These are phyloP conservation scores for Chondrosia reniformis DNA, from an alignment of 37 sponge, comb jelly and placozoan genomes.

Conservation along the genomic window DNA sequence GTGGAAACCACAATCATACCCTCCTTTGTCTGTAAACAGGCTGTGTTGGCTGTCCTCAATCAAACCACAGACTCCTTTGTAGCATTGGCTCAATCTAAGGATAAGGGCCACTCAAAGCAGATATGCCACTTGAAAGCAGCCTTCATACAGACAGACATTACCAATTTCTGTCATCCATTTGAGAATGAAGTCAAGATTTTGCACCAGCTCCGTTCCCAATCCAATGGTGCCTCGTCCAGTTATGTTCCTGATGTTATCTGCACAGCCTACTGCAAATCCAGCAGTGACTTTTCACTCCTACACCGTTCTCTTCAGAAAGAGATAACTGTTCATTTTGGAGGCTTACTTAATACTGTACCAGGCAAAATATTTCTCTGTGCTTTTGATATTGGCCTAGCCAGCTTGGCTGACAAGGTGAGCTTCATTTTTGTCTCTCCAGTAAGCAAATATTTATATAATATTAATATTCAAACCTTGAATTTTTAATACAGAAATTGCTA, in stretches of 20 bases:
- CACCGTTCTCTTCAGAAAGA: background rate
- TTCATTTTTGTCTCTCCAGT: background rate
- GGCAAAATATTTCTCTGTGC: background rate
- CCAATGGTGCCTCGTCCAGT: background rate
- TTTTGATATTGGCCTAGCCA: background rate
- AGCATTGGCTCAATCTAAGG: background rate
- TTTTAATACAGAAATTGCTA: too few species aligned
- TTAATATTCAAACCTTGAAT: too few species aligned
- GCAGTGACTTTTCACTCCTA: background rate
- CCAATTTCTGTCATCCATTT: background rate
- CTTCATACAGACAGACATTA: background rate
- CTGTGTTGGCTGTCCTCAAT: background rate
- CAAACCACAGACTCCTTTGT: background rate
- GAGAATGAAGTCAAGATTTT: conserved; percentile 13
- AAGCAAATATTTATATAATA: too few species aligned
- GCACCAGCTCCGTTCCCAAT: background rate
- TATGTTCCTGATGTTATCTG: background rate
- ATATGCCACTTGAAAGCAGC: background rate
- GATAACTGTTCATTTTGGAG: background rate
- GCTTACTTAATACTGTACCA: background rate
- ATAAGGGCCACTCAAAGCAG: background rate
- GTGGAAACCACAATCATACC: background rate
- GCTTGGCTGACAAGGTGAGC: background rate
- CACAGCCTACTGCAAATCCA: background rate
- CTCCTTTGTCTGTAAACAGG: background rate